These are phyloP conservation scores for Lathamus discolor DNA, from an alignment of 2,113 vertebrate species.

Conservation along the genomic window DNA sequence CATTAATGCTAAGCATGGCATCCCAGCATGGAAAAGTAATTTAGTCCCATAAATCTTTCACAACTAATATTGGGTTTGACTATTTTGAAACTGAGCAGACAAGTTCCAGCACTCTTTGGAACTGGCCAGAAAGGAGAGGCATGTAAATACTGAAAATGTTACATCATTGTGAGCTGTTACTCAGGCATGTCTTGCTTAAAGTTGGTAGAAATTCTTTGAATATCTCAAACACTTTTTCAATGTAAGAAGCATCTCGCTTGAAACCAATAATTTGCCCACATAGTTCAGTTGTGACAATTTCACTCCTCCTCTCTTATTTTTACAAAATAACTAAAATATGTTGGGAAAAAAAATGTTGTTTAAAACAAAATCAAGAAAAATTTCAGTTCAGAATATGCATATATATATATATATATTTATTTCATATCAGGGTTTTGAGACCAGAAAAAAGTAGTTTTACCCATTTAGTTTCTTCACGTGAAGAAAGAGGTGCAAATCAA, in stretches of 20 bases:
- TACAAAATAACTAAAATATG: neutral
- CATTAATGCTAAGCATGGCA: neutral
- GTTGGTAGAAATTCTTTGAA: neutral
- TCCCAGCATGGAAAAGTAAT: neutral
- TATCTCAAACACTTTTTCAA: neutral
- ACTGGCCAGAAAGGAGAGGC: neutral
- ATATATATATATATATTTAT: neutral
- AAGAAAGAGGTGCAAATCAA: neutral
- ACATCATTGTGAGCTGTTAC: neutral
- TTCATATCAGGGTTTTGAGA: neutral
- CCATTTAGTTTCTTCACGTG: neutral
- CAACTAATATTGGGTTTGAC: neutral
- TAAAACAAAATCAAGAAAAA: neutral
- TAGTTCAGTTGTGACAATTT: neutral
- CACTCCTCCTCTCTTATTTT: neutral
- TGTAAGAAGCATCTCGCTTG: neutral
- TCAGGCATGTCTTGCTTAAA: neutral
- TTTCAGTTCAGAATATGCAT: neutral
- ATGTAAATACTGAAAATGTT: neutral
- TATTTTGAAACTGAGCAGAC: neutral
- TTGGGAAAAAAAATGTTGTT: neutral
- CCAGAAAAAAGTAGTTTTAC: neutral
- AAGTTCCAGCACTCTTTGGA: neutral
- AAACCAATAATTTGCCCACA: neutral
- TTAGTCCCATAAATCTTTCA: neutral